phyloP scores from a whole-genome alignment of 2,888 invertebrate genomes.

The Pheosia gnoma region DNA sequence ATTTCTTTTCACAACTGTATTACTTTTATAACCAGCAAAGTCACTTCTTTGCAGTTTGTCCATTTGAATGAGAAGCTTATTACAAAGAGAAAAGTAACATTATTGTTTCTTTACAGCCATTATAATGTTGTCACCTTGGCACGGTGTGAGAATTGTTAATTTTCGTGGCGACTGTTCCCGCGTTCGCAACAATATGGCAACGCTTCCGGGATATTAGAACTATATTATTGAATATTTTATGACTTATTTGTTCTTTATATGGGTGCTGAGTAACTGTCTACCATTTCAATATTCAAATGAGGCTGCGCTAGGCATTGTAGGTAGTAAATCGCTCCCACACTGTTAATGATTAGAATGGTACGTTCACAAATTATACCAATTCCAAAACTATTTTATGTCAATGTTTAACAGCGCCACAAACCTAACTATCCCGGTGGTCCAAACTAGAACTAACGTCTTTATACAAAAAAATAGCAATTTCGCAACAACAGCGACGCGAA shows the following conservation, averaged over 20 bases:
- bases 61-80: slow-evolving; percentile 9
- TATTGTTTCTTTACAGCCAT: slow-evolving; percentile 12
- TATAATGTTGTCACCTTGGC: slow-evolving; percentile 27
- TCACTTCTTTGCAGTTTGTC: slow-evolving; percentile 12
- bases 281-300: slow-evolving; percentile 21
- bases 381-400: neutral
- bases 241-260: slow-evolving; percentile 32
- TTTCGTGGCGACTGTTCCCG: slow-evolving; percentile 41
- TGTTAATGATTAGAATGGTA: slow-evolving; percentile 1
- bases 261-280: slow-evolving; percentile 27
- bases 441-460: no score
- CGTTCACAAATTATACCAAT: neutral
- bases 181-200: slow-evolving; percentile 30
- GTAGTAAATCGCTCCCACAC: neutral
- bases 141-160: slow-evolving; percentile 41
- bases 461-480: no score
- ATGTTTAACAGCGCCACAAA: neutral
- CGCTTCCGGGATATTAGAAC: slow-evolving; percentile 44
- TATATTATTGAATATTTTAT: slow-evolving; percentile 37
- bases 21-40: slow-evolving; percentile 16
- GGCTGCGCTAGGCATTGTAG: neutral
- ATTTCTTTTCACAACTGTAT: slow-evolving; percentile 21
- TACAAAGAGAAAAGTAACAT: slow-evolving; percentile 9
- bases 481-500: no score
- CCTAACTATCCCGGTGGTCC: no score